Evolutionary conservation across 2,888 invertebrate genomes (phyloP), one percentile per base, ranked within the genome.

Genomic region (Unio pictorum): DNA sequence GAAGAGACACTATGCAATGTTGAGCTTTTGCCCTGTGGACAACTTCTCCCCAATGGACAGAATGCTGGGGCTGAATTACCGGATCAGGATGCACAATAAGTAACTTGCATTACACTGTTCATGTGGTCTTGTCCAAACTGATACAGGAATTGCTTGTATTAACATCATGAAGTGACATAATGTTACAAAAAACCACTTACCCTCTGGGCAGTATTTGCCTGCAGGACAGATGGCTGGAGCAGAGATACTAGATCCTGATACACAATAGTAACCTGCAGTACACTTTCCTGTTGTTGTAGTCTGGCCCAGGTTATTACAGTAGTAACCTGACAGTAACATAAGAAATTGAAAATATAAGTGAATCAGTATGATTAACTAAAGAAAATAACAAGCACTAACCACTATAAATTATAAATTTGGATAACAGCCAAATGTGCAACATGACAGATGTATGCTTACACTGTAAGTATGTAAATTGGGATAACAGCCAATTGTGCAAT

Each of bases 191-290:
- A 17, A 23, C 23, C 18, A 55, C 59, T 72, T 68, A 85, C 87
- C 88, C 74, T 71, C 61, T n/a, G 86, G 87, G 67, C 88, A 89
- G 74, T 86, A 89, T 62, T 73, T 76, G 30, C 89, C 89, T 20
- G 78, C 76, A 18, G 87, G 84, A 75, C 89, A 89, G 57, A 85
- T 80, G 8, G 74, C 70, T 5, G 82, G 80, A 4, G 85, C 78
- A 54, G 81, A 69, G 45, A 72, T 81, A 62, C 71, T 76, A 0
- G 87, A 86, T 5, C 87, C 88, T 18, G 82, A 79, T 5, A 80
- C 69, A 76, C 89, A 89, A 75, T 86, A 89, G 74, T 81, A 89
- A 15, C 89, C 89, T 1, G 87, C 74, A 17, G 76, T 67, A 72
- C 89, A 89, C 15, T 67, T 75, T 4, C 83, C 88, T 23, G 82